phyloP scores from a whole-genome alignment of 2,113 vertebrate species.

The Zosterops lateralis region DNA sequence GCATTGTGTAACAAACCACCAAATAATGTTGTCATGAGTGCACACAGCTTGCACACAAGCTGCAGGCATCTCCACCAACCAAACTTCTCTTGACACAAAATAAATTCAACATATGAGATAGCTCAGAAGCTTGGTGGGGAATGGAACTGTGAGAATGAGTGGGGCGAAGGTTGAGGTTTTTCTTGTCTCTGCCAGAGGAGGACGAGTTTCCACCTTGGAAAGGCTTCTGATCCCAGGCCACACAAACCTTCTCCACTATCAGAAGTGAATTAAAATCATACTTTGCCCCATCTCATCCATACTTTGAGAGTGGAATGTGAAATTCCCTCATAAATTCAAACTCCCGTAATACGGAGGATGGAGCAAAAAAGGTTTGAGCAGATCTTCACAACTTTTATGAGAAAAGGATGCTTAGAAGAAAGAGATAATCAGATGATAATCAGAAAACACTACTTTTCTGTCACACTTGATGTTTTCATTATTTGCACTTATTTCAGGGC shows the following conservation, averaged over 20 bases:
- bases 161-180: rapidly evolving
- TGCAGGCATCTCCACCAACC: background rate
- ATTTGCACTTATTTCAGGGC: background rate
- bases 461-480: background rate
- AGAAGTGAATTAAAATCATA: background rate
- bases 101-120: background rate
- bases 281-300: background rate
- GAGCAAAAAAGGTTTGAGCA: background rate
- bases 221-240: background rate
- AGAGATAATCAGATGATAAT: background rate
- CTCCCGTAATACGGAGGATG: background rate
- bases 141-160: rapidly evolving
- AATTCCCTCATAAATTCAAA: background rate
- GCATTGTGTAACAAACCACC: background rate
- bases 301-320: background rate
- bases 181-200: background rate
- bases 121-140: background rate
- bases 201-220: background rate
- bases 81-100: background rate
- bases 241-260: background rate
- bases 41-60: background rate
- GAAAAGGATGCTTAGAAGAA: background rate
- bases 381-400: background rate
- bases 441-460: background rate
- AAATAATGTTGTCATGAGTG: background rate